Percentiles rank a stretch among this genome's conserved stretches.
These are phyloP conservation scores for Brachyptera putata DNA, from an alignment of 2,888 invertebrate genomes.

Conservation along the genomic window DNA sequence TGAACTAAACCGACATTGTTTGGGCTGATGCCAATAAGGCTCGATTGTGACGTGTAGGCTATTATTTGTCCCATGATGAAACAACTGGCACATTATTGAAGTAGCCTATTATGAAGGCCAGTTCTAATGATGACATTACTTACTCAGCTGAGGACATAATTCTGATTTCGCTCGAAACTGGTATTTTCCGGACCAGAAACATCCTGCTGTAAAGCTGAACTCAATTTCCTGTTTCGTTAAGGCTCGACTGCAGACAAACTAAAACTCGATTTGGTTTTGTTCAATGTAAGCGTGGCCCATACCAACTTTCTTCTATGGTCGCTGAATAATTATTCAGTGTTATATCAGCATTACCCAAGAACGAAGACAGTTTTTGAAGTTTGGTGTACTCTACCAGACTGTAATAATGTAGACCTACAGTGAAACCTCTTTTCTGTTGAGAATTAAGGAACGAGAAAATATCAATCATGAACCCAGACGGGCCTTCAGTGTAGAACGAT, in stretches of 20 bases:
- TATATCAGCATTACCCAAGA: conserved; percentile 53
- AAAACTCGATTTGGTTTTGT: conserved; percentile 35
- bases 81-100: conserved; percentile 5
- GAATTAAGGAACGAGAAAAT: too few relatives aligned
- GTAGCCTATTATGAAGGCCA: not conserved
- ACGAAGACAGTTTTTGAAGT: conserved; percentile 44
- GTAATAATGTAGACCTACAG: too few relatives aligned
- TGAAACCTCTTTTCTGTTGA: too few relatives aligned
- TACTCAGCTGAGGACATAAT: conserved; percentile 31
- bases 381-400: too few relatives aligned
- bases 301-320: conserved; percentile 40
- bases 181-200: not conserved
- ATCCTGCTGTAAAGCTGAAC: too few relatives aligned
- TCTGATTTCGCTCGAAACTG: not conserved
- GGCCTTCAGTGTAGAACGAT: too few relatives aligned
- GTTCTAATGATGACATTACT: conserved; percentile 18
- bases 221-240: conserved; percentile 19
- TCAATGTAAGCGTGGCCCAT: conserved; percentile 50
- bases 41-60: not conserved
- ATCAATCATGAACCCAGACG: too few relatives aligned
- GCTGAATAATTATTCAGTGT: conserved; percentile 35
- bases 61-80: not conserved
- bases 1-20: too few relatives aligned
- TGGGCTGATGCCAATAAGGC: too few relatives aligned
- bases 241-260: conserved; percentile 38